Evolutionary conservation across 64 coral and sea anemone genomes (phyloP).

Genomic region (Hydrozoanthus tunicans): DNA sequence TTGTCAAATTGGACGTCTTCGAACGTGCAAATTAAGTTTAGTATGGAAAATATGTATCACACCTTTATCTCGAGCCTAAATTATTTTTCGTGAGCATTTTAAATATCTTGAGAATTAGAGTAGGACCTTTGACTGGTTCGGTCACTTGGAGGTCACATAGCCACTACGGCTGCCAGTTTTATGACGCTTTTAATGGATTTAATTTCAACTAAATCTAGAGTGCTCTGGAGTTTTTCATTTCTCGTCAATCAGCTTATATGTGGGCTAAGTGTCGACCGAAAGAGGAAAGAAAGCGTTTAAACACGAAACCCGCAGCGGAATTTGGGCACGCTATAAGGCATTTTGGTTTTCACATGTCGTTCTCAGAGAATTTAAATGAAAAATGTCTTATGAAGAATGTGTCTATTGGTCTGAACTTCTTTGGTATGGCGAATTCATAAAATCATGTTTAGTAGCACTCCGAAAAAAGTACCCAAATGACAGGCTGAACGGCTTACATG

Average conservation of each 20-base stretch:
- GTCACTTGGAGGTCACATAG: neutral
- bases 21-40: neutral
- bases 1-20: neutral
- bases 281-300: neutral
- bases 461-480: too few species aligned
- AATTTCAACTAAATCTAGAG: neutral
- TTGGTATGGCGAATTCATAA: too few species aligned
- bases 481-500: too few species aligned
- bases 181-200: neutral
- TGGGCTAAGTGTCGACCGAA: neutral
- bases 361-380: neutral
- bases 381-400: neutral
- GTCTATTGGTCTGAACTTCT: neutral
- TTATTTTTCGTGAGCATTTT: neutral
- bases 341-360: neutral
- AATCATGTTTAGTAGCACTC: too few species aligned
- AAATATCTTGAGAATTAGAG: neutral
- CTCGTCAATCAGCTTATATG: slow-evolving; percentile 19
- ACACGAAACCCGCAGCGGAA: slow-evolving; percentile 5
- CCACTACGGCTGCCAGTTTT: neutral
- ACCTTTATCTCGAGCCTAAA: neutral
- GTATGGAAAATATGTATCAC: too few species aligned
- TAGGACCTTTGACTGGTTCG: neutral
- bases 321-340: neutral
- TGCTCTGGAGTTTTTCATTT: neutral